These are phyloP conservation scores for Cheilosia vulpina DNA, from an alignment of 2,888 invertebrate genomes.

Conservation along the genomic window DNA sequence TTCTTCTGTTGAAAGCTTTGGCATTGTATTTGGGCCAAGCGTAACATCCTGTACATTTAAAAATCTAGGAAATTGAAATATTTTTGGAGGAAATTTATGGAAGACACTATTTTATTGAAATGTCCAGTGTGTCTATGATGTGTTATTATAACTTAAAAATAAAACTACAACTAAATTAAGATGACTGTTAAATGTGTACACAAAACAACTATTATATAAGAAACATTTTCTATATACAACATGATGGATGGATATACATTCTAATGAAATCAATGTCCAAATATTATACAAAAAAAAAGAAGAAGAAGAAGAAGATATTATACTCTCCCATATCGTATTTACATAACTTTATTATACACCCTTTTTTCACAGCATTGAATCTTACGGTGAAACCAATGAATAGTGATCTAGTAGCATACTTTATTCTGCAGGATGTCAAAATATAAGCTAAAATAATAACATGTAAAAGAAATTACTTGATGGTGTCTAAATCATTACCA, in stretches of 20 bases:
- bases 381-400: conserved; percentile 50
- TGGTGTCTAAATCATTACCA: conserved; percentile 58
- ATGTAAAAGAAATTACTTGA: conserved; percentile 39
- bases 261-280: conserved; percentile 54
- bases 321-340: conserved; percentile 63
- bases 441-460: conserved; percentile 30
- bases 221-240: conserved; percentile 70
- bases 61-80: conserved; percentile 62
- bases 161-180: conserved; percentile 40
- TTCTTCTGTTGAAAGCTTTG: conserved; percentile 5
- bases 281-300: conserved; percentile 50
- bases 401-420: conserved; percentile 29
- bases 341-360: conserved; percentile 61
- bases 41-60: conserved; percentile 34
- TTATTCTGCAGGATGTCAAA: conserved; percentile 57
- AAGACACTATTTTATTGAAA: conserved; percentile 62
- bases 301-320: conserved; percentile 22
- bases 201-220: conserved; percentile 62
- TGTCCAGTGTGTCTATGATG: conserved; percentile 67
- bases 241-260: conserved; percentile 52
- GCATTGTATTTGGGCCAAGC: conserved; percentile 18
- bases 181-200: conserved; percentile 70
- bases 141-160: conserved; percentile 46
- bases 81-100: conserved; percentile 72
- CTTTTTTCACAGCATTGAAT: conserved; percentile 61